These are phyloP conservation scores for Chrosomus eos DNA, from an alignment of 2,797 vertebrate species.

Conservation along the genomic window DNA sequence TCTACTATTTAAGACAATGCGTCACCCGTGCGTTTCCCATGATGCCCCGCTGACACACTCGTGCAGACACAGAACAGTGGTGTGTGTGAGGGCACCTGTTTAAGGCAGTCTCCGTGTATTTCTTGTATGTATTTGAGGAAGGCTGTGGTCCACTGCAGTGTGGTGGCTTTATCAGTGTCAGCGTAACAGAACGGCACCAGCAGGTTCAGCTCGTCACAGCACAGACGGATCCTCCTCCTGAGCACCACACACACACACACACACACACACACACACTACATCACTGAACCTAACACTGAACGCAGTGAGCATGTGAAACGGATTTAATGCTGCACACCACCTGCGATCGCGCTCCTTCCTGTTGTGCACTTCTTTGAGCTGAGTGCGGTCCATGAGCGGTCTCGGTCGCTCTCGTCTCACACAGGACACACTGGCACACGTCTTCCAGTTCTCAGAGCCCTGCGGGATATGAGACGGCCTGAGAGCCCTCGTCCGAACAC, in stretches of 20 bases:
- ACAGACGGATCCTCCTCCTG: slow-evolving; percentile 89
- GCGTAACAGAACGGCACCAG: slow-evolving; percentile 89
- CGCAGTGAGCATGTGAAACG: neutral
- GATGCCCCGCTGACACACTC: too few species aligned
- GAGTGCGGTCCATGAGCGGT: slow-evolving; percentile 64
- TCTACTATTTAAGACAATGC: too few species aligned
- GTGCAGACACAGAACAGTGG: too few species aligned
- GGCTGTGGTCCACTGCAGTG: slow-evolving; percentile 88
- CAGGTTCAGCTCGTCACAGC: slow-evolving; percentile 91
- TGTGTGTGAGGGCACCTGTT: slow-evolving; percentile 75
- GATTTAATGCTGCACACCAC: slow-evolving; percentile 50
- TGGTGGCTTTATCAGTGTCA: slow-evolving; percentile 91
- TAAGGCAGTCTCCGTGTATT: slow-evolving; percentile 84
- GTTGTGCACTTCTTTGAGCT: slow-evolving; percentile 88
- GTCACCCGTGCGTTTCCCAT: too few species aligned
- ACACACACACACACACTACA: too few species aligned
- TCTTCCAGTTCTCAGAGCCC: slow-evolving; percentile 55
- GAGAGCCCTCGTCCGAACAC: slow-evolving; percentile 62
- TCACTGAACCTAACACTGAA: neutral
- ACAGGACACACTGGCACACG: slow-evolving; percentile 27
- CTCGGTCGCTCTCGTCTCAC: slow-evolving; percentile 60
- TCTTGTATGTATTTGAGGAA: slow-evolving; percentile 90
- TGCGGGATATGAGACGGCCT: slow-evolving; percentile 71
- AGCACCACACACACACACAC: too few species aligned
- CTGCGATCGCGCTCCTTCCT: slow-evolving; percentile 78